Evolutionary conservation across 2,797 vertebrate genomes (phyloP), one percentile per base, ranked within the genome.

Genomic region (Falco berigora): DNA sequence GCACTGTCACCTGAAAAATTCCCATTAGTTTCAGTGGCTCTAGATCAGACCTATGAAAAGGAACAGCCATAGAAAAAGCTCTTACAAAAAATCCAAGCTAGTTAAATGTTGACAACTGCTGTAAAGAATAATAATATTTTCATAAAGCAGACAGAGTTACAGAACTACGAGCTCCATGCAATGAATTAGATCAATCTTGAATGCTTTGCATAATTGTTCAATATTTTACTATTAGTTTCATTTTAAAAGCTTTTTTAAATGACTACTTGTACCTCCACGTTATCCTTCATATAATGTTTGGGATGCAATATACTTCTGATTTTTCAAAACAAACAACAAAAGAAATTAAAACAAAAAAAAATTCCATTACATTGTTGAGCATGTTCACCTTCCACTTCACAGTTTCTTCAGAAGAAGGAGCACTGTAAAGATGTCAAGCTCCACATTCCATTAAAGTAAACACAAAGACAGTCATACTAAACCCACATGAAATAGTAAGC

Each of bases 301-400:
- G 42, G 23, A 62, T 74, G 68, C 74, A 88, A 86, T 81, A 67
- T 44, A 63, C 20, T 53, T 90, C 61, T 63, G 61, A 94, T 88
- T 92, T 94, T 88, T 90, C 94, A 92, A 90, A 96, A 69, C 46
- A 77, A 42, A n/a, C 25, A 90, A 85, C 62, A 58, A 75, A 94
- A 62, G 27, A 62, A 46, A 95, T 88, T 84, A 90, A 92, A 96
- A n/a, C 4, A 86, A 87, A 93, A 94, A 61, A 96, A 91, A 18
- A 88, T 83, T 63, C 69, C 9, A 49, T 93, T 91, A 40, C 8
- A 46, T n/a, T 3, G 23, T 25, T 11, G 49, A 90, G 76, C 63
- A 68, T 86, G 75, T 87, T 82, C 73, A 30, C 64, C 61, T 91
- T 74, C 47, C 40, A 68, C 34, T 95, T 87, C 72, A 79, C 36